Conservation (phyloP, 2,113 vertebrate genomes). For the Galeopterus variegatus region DNA sequence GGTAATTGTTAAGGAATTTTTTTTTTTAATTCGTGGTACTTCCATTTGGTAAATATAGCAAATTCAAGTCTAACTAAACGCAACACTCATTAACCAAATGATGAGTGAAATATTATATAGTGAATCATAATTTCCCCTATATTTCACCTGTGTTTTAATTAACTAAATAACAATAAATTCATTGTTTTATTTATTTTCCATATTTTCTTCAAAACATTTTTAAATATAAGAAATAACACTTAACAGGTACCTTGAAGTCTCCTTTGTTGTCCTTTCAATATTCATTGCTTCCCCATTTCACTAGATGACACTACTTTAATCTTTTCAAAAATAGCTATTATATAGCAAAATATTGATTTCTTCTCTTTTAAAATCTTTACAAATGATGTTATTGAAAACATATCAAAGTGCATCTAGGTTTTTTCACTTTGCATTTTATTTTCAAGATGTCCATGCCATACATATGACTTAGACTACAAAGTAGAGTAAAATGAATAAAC, state of each 20-base stretch:
- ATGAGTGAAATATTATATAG: background rate
- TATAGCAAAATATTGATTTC: background rate
- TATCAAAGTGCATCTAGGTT: background rate
- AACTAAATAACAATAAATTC: background rate
- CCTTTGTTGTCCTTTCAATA: background rate
- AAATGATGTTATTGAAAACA: background rate
- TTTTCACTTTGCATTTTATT: background rate
- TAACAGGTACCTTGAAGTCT: background rate
- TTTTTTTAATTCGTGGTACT: background rate
- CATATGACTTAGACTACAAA: too few relatives aligned
- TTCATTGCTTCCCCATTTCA: background rate
- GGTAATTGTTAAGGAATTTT: background rate
- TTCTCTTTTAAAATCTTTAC: background rate
- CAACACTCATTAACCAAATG: background rate
- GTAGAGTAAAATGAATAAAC: too few relatives aligned
- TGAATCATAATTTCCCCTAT: background rate
- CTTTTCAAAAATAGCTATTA: background rate
- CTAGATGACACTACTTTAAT: background rate
- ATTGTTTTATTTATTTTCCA: background rate
- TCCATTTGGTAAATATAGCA: background rate
- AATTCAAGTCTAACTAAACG: background rate
- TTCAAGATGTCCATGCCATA: background rate
- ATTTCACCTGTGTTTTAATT: background rate
- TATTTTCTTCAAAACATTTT: conserved; percentile 2
- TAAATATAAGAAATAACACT: background rate